Conservation (phyloP, 64 coral and sea anemone genomes). For the Dendrophyllia cribrosa region DNA sequence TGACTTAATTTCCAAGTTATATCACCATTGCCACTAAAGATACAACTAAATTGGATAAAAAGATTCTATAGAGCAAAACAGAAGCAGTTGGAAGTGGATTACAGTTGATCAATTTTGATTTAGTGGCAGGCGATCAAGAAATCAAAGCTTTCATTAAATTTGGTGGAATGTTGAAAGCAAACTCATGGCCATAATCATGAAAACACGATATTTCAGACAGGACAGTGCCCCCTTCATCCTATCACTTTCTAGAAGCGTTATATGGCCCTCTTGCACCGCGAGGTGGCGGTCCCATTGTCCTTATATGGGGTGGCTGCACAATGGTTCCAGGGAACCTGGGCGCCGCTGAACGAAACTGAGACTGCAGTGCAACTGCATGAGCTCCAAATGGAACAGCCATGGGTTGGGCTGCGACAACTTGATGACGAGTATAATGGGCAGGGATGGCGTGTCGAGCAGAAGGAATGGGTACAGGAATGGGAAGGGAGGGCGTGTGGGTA, state of each 20-base stretch:
- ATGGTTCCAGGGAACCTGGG: neutral
- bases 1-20: too few species aligned
- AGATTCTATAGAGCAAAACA: too few species aligned
- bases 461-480: constrained; percentile 82
- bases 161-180: too few species aligned
- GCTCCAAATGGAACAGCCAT: too few species aligned
- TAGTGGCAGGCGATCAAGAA: too few species aligned
- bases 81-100: too few species aligned
- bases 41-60: too few species aligned
- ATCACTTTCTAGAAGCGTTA: neutral
- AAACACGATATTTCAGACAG: too few species aligned
- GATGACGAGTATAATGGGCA: constrained; percentile 3
- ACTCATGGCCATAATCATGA: too few species aligned
- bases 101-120: too few species aligned
- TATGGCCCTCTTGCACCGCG: constrained; percentile 1
- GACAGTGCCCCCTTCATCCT: neutral
- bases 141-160: too few species aligned
- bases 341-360: neutral
- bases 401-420: constrained; percentile 9
- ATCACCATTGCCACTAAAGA: too few species aligned
- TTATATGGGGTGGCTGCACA: neutral
- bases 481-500: constrained; percentile 60
- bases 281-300: constrained; percentile 5
- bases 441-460: constrained; percentile 52
- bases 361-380: neutral